Evolutionary conservation across 2,113 vertebrate species (phyloP).

Genomic region (Tachuris rubrigastra): DNA sequence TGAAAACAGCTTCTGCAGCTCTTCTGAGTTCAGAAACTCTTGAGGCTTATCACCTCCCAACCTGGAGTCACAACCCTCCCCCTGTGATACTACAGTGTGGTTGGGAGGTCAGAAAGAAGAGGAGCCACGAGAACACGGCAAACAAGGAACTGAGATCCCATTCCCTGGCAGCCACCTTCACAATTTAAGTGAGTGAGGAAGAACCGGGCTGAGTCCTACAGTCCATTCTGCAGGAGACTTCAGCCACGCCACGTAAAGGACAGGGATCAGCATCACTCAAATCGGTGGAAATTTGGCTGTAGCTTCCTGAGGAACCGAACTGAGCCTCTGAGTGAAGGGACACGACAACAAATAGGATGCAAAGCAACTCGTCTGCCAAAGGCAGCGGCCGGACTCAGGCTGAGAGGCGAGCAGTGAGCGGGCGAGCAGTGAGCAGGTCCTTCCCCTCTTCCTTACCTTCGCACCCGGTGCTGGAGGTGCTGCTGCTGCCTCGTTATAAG

Average conservation of each 20-base stretch:
- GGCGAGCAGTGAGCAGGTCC: neutral
- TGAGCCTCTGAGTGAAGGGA: neutral
- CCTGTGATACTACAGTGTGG: neutral
- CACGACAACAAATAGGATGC: neutral
- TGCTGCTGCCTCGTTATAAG: conserved; percentile 88
- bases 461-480: conserved; percentile 78
- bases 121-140: neutral
- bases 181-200: neutral
- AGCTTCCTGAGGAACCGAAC: neutral
- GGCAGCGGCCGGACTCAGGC: neutral
- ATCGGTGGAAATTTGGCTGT: neutral
- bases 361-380: neutral
- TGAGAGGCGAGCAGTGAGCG: neutral
- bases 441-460: conserved; percentile 84
- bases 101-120: neutral
- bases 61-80: neutral
- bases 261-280: neutral
- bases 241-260: neutral
- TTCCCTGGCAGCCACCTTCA: neutral
- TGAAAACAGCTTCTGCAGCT: neutral
- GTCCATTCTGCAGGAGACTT: neutral
- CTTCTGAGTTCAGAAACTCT: neutral
- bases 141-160: neutral
- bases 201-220: neutral
- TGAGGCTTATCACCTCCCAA: neutral